A percentile compares a stretch with the other conserved stretches of the same genome.
Conservation (phyloP, 1,140 invertebrate species). For the Camponotus vicinus region DNA sequence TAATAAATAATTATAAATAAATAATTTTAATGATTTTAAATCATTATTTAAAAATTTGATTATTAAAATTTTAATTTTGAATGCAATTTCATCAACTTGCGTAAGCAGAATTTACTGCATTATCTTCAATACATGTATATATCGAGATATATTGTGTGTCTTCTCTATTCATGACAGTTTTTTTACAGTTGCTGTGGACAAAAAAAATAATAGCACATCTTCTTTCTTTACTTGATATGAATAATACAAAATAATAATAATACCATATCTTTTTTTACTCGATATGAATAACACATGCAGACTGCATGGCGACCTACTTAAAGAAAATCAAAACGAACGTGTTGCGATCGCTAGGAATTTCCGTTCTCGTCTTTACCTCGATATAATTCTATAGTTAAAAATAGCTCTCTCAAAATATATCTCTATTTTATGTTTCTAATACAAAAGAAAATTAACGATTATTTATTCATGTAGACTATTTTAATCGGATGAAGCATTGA, state of each 20-base stretch:
- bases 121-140: not conserved
- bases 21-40: not conserved
- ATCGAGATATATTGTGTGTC: too few species aligned
- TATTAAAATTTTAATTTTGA: not conserved
- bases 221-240: not conserved
- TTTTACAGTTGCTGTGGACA: not conserved
- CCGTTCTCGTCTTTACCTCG: not conserved
- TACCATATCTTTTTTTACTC: not conserved
- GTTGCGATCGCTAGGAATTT: not conserved
- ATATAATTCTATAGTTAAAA: conserved; percentile 21
- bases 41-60: conserved; percentile 1
- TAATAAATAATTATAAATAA: too few species aligned
- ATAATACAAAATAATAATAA: too few species aligned
- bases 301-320: conserved; percentile 24
- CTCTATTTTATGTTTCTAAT: not conserved
- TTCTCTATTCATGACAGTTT: not conserved
- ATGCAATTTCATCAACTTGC: not conserved
- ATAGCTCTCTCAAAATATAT: not conserved
- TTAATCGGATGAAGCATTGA: not conserved
- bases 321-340: not conserved
- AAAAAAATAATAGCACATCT: too few species aligned
- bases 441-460: not conserved
- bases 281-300: conserved; percentile 23
- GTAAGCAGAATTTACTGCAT: conserved; percentile 2
- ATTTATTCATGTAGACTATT: not conserved